These are phyloP conservation scores for Myanophis thanlyinensis DNA, from an alignment of 2,113 vertebrate species.

Conservation along the genomic window DNA sequence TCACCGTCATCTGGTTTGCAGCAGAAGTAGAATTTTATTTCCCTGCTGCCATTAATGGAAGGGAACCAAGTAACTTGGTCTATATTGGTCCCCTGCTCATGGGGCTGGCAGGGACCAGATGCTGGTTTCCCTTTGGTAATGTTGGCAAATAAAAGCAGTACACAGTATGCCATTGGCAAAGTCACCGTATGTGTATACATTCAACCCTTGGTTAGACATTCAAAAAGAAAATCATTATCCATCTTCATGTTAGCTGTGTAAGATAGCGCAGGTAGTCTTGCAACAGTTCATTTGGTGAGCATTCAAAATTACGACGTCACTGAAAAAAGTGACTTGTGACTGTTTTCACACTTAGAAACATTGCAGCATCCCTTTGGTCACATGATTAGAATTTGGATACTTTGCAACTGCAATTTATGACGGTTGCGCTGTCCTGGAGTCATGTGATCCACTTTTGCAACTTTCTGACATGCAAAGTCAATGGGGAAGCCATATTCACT, in stretches of 20 bases:
- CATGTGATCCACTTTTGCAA: too few relatives aligned
- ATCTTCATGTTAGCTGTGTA: background rate
- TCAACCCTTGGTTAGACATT: background rate
- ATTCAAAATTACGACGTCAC: too few relatives aligned
- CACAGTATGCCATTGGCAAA: background rate
- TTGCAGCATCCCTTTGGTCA: too few relatives aligned
- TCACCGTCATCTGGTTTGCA: background rate
- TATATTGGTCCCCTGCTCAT: background rate
- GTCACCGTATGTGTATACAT: background rate
- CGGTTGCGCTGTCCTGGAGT: too few relatives aligned
- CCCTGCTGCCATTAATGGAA: background rate
- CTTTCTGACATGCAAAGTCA: too few relatives aligned
- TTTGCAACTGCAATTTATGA: too few relatives aligned
- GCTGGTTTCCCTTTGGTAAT: background rate
- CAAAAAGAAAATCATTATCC: background rate
- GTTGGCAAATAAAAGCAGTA: background rate
- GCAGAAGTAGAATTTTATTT: background rate
- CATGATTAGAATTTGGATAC: too few relatives aligned
- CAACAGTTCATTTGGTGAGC: too few relatives aligned
- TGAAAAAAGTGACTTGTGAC: too few relatives aligned
- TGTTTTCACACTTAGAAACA: too few relatives aligned
- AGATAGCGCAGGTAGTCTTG: background rate
- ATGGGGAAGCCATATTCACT: too few relatives aligned
- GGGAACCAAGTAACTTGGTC: background rate
- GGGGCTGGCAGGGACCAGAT: background rate